These are phyloP conservation scores for Platycnemis pennipes DNA, from an alignment of 2,888 invertebrate genomes.

Conservation along the genomic window DNA sequence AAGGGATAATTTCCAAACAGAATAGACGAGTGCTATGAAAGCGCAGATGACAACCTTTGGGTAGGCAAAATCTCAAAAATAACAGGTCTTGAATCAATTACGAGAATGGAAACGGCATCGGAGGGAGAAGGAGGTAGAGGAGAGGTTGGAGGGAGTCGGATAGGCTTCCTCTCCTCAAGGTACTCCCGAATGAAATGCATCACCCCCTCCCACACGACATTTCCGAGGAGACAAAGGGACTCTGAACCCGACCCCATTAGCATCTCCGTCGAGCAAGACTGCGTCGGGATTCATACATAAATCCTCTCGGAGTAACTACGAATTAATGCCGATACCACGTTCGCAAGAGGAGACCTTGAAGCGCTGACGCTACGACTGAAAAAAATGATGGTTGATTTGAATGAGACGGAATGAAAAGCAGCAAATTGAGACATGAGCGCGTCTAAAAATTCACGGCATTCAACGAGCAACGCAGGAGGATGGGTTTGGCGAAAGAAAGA, in stretches of 20 bases:
- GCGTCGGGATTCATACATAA: constrained; percentile 11
- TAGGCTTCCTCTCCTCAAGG: not conserved
- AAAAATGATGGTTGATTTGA: not conserved
- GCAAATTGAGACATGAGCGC: not conserved
- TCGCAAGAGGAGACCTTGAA: not conserved
- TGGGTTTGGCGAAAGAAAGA: too few relatives aligned
- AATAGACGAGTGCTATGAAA: not conserved
- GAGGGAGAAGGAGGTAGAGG: not conserved
- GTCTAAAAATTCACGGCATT: not conserved
- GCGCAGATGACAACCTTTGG: not conserved
- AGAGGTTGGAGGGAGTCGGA: not conserved
- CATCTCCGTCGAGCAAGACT: not conserved
- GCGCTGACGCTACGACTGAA: not conserved
- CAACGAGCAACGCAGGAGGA: too few relatives aligned
- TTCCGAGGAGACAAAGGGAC: not conserved
- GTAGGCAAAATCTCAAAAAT: not conserved
- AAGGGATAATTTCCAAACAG: not conserved
- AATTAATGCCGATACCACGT: not conserved
- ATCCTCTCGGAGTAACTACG: not conserved
- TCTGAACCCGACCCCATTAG: not conserved
- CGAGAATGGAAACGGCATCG: not conserved
- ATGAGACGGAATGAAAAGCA: not conserved
- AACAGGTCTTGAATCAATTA: not conserved
- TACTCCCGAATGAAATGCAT: not conserved
- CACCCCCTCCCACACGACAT: not conserved